Conservation (phyloP, 2,797 vertebrate genomes). For the Falco rusticolus region DNA sequence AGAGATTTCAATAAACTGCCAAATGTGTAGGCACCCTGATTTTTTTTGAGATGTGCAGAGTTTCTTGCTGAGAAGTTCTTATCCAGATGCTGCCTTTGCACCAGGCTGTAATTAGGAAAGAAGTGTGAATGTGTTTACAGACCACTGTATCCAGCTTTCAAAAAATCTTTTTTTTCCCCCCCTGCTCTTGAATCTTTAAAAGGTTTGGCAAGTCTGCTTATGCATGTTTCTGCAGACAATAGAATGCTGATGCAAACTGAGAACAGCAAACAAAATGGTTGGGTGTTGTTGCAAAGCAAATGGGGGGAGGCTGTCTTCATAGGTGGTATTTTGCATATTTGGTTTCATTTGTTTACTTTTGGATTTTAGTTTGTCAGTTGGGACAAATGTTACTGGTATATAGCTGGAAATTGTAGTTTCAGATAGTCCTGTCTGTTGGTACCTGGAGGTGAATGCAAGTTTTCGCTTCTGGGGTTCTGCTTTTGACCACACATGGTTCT, state of each 20-base stretch:
- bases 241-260: constrained; percentile 17
- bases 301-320: neutral
- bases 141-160: neutral
- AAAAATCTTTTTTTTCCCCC: neutral
- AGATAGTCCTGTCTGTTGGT: neutral
- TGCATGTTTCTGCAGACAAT: constrained; percentile 22
- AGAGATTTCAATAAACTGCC: neutral
- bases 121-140: constrained; percentile 12
- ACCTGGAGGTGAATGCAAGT: neutral
- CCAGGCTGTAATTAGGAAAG: neutral
- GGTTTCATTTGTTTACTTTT: neutral
- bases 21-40: neutral
- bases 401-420: neutral
- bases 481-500: neutral
- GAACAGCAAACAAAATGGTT: constrained; percentile 8
- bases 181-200: neutral
- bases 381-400: neutral
- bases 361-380: neutral
- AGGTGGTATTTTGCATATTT: neutral
- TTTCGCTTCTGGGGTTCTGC: neutral
- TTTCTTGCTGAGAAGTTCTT: neutral
- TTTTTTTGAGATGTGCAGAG: neutral
- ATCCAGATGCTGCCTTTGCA: neutral
- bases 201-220: constrained; percentile 20
- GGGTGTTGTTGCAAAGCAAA: neutral